These are phyloP conservation scores for Pseudochirops cupreus DNA, from an alignment of 2,797 vertebrate species.

Conservation along the genomic window DNA sequence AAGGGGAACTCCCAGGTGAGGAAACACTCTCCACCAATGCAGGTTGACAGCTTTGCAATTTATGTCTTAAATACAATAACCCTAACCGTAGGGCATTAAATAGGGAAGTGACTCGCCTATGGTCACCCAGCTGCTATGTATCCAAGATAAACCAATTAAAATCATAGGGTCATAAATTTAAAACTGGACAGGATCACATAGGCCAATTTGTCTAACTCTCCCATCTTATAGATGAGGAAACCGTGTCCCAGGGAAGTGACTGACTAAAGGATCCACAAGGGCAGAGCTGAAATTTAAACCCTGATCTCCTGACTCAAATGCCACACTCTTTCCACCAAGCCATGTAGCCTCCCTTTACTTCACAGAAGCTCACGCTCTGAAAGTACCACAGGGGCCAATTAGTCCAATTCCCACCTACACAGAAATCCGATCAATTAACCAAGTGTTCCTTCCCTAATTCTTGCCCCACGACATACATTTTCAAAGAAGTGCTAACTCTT, in stretches of 20 bases:
- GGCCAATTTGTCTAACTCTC: neutral
- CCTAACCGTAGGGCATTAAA: neutral
- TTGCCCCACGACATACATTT: constrained; percentile 23
- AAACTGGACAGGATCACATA: neutral
- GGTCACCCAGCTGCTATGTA: neutral
- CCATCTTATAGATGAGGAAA: neutral
- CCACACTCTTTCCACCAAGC: neutral
- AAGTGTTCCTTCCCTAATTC: constrained; percentile 49
- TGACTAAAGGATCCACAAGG: neutral
- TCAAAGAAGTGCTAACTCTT: constrained; percentile 50
- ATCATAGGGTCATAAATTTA: neutral
- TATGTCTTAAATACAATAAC: neutral
- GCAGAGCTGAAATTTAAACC: neutral
- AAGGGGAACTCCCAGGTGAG: neutral
- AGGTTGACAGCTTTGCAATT: neutral
- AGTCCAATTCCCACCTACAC: neutral
- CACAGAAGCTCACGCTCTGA: neutral
- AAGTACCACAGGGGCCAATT: neutral
- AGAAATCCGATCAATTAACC: neutral
- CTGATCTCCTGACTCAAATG: neutral
- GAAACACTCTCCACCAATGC: neutral
- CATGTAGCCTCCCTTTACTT: neutral
- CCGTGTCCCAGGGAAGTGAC: neutral
- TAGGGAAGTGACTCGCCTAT: neutral
- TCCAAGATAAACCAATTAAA: neutral